Evolutionary conservation across 2,797 vertebrate species (phyloP), one percentile per base, ranked within the genome.

Genomic region (Platalea minor): DNA sequence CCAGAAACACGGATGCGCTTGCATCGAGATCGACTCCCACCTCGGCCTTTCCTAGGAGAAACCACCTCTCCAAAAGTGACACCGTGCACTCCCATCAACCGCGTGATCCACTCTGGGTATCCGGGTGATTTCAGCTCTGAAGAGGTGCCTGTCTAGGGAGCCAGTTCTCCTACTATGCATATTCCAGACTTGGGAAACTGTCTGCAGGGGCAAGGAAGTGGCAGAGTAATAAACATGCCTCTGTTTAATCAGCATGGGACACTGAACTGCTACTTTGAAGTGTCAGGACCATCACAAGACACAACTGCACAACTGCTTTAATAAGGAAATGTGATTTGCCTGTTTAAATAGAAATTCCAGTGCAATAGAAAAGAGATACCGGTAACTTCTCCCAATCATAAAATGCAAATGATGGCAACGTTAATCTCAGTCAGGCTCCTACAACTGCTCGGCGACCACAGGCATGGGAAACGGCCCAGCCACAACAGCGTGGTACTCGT

Each of bases 111-210:
- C 72, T 65, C 74, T 14, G 80, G 59, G 69, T 9, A 15, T 56
- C 73, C 18, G 53, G 6, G 50, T 3, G 31, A 48, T 35, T 74
- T 45, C 60, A 88, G 86, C 61, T 53, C 89, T 51, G 33, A 63
- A 68, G 43, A 75, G 13, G 53, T 9, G 65, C 46, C 82, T 69
- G 4, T 5, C 59, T 45, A 39, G n/a, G 80, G 77, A 96, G 96
- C 85, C 94, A 92, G 93, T 86, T 93, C 73, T 94, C 89, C 87
- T 50, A 31, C 92, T 93, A 2, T 76, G 68, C 28, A 10, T 85
- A 89, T 92, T 82, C 70, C 90, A 79, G 54, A 84, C 86, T 94
- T 88, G 94, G 80, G 43, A 90, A 95, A 93, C 54, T 67, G 56
- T 96, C 88, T 77, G 80, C 77, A 89, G 68, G 93, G 88, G 39